Evolutionary conservation across 2,888 invertebrate genomes (phyloP).

Genomic region (Aquatica leii): DNA sequence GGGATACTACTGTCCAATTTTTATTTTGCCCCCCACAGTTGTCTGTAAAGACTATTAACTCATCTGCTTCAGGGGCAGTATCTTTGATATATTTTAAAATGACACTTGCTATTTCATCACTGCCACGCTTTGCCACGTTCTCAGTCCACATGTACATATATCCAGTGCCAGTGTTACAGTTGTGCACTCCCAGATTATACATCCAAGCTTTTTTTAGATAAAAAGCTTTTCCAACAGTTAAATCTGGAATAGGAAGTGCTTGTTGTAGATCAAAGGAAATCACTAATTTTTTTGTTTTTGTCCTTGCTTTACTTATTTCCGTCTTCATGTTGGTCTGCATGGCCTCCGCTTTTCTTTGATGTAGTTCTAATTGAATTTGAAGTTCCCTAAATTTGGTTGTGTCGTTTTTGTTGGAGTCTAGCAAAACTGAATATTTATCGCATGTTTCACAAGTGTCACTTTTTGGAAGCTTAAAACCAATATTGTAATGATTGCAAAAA

Average conservation of each 20-base stretch:
- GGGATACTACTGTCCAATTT: constrained; percentile 31
- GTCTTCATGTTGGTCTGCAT: too few species aligned
- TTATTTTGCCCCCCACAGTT: too few species aligned
- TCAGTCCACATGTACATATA: too few species aligned
- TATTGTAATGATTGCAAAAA: too few species aligned
- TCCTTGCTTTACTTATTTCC: neutral
- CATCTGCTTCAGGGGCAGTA: constrained; percentile 16
- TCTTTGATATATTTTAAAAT: constrained; percentile 34
- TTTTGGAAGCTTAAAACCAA: too few species aligned
- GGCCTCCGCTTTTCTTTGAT: too few species aligned
- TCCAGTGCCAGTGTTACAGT: constrained; percentile 34
- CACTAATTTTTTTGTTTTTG: neutral
- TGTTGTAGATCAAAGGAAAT: constrained; percentile 32
- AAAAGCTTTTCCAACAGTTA: constrained; percentile 38
- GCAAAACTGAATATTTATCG: neutral
- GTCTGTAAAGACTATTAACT: constrained; percentile 33
- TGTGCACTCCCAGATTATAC: constrained; percentile 42
- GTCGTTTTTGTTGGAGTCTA: too few species aligned
- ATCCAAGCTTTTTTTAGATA: constrained; percentile 40
- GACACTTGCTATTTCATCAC: constrained; percentile 36
- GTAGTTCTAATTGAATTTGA: too few species aligned
- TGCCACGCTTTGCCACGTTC: constrained; percentile 40
- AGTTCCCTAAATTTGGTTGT: too few species aligned
- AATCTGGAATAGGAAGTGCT: constrained; percentile 36
- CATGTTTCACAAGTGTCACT: too few species aligned